phyloP scores from a whole-genome alignment of 1,140 invertebrate species.

The Chymomyza costata region DNA sequence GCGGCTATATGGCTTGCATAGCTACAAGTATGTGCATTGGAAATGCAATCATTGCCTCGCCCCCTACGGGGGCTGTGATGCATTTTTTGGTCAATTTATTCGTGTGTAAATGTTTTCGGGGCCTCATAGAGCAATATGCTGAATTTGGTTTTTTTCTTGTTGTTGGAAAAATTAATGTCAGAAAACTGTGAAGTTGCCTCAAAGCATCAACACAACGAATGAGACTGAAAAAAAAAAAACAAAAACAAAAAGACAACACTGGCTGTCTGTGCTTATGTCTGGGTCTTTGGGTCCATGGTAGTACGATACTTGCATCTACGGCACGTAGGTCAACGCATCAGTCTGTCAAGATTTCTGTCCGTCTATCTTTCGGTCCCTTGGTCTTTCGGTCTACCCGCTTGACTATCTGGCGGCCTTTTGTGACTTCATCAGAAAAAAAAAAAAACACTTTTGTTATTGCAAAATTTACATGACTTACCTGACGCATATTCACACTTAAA shows the following conservation, averaged over 20 bases:
- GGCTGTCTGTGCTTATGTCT: slow-evolving; percentile 47
- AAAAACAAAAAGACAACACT: slow-evolving; percentile 39
- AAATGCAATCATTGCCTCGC: slow-evolving; percentile 53
- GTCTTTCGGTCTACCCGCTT: not conserved
- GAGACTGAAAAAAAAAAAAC: slow-evolving; percentile 14
- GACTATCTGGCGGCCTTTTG: slow-evolving; percentile 46
- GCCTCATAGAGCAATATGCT: too few relatives aligned
- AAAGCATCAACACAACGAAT: slow-evolving; percentile 17
- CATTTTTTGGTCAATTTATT: slow-evolving; percentile 27
- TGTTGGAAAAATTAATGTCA: slow-evolving; percentile 30
- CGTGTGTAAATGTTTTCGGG: not conserved
- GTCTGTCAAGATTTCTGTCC: slow-evolving; percentile 28
- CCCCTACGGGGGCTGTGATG: slow-evolving; percentile 19
- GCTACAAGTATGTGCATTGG: slow-evolving; percentile 33
- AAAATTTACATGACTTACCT: slow-evolving; percentile 50
- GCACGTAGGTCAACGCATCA: slow-evolving; percentile 67
- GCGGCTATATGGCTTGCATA: slow-evolving; percentile 24
- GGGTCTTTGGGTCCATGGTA: too few relatives aligned
- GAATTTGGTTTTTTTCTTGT: not conserved
- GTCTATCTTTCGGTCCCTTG: slow-evolving; percentile 12
- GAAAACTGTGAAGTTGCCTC: slow-evolving; percentile 58
- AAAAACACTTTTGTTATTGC: slow-evolving; percentile 52
- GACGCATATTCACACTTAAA: slow-evolving; percentile 54
- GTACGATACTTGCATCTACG: slow-evolving; percentile 49
- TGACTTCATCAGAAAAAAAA: slow-evolving; percentile 34